Percentiles rank a stretch among this genome's conserved stretches.
Conservation (phyloP, 2,888 invertebrate species). For the Pammene aurita region DNA sequence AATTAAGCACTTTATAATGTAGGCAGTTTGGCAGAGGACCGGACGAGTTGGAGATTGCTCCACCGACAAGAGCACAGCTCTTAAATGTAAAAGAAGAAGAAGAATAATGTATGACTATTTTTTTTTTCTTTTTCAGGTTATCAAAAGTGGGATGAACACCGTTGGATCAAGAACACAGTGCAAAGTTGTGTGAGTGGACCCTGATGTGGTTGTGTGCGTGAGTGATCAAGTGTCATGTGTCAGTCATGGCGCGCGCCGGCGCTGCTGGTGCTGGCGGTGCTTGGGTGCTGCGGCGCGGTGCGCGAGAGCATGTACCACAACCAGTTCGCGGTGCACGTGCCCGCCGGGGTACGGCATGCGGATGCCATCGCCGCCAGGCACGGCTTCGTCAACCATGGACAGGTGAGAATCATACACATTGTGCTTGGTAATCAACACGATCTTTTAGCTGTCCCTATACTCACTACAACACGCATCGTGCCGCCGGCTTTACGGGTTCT, state of each 20-base stretch:
- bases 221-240: constrained; percentile 65
- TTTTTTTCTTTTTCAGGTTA: constrained; percentile 30
- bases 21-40: no score
- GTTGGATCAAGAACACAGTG: constrained; percentile 26
- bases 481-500: no score
- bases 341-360: constrained; percentile 87
- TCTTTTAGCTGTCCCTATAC: no score
- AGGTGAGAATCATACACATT: constrained; percentile 85
- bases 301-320: constrained; percentile 86
- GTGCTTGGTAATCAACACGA: no score
- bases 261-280: constrained; percentile 52
- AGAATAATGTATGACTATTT: background rate
- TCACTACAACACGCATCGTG: no score
- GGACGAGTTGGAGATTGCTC: no score
- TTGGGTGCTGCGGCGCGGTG: constrained; percentile 61
- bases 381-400: constrained; percentile 93
- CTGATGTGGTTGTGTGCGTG: constrained; percentile 36
- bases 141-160: constrained; percentile 36
- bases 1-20: no score
- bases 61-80: no score
- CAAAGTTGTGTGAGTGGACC: constrained; percentile 30
- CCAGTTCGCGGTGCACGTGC: constrained; percentile 94
- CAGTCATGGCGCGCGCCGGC: constrained; percentile 67
- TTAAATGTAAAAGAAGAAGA: no score
- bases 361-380: constrained; percentile 90